Base-by-base conservation (phyloP, 2,888 invertebrate species). In the Oscheius sp. region DNA sequence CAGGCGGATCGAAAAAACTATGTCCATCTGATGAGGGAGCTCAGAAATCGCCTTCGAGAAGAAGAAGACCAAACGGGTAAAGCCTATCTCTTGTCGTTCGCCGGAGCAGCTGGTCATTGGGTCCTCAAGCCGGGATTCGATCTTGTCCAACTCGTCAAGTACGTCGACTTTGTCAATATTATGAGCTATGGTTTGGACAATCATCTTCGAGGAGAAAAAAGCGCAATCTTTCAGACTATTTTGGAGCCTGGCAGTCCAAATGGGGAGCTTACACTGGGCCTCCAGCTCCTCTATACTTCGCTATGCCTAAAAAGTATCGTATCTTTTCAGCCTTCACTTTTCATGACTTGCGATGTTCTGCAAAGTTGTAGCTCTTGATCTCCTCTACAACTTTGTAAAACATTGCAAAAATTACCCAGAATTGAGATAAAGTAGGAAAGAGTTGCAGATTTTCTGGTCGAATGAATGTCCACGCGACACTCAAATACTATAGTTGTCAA, bases 201-300 rank as follows among this genome's bases (percentile, higher is more conserved):
- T 17, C 15, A 6, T 20, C 15, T 5, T 55, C 3, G n/a, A 2
- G 20, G 3, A 6, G 42, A 55, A 8, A 55, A n/a, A n/a, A n/a
- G n/a, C n/a, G n/a, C n/a, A n/a, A 3, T 55, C 17, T 37, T 55
- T 33, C 12, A 61, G 61, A 86, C 68, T 87, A 83, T 71, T 86
- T 83, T 69, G 86, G 85, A 6, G 83, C 85, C 0, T 85, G 85
- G 85, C 71, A 76, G 17, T 77, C 76, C 23, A 82, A 84, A 58
- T 84, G 84, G 84, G 85, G 86, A 31, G 83, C 84, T 1, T 84
- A 79, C 67, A 85, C 86, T 0, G 86, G 86, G 2, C 86, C 86
- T 1, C 83, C 84, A 3, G 86, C 86, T 0, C 86, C 86, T 5
- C 71, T 86, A 0, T 31, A 61, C 31, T 61, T 61, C 25, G 61